Percentiles rank a stretch among this genome's conserved stretches.
These are phyloP conservation scores for Tetramorium simillimum DNA, from an alignment of 1,140 invertebrate species.

Conservation along the genomic window DNA sequence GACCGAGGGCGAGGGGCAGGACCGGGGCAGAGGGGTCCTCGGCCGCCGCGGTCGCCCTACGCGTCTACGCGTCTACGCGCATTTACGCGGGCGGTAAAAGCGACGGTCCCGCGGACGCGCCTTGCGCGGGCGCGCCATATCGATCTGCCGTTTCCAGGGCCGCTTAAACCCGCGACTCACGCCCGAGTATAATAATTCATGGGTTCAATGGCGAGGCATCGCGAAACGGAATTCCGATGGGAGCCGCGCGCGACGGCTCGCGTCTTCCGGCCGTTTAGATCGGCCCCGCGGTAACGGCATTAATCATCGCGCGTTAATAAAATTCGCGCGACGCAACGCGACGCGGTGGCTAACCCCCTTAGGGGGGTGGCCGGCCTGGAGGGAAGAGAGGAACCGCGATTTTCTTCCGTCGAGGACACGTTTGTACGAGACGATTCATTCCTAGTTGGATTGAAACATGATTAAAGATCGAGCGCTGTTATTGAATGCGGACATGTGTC, in stretches of 20 bases:
- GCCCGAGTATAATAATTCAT: constrained; percentile 76
- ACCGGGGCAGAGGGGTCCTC: not conserved
- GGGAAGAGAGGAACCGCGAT: not conserved
- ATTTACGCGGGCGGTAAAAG: constrained; percentile 71
- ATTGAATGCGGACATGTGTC: not conserved
- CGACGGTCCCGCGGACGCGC: constrained; percentile 64
- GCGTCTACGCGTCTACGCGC: constrained; percentile 56
- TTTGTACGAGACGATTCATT: not conserved
- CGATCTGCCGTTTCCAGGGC: constrained; percentile 73
- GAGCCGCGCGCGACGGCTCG: constrained; percentile 56
- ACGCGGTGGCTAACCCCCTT: not conserved
- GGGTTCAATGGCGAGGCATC: constrained; percentile 68
- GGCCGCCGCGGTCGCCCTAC: constrained; percentile 13
- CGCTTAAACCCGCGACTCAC: constrained; percentile 74
- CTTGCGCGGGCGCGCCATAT: constrained; percentile 74
- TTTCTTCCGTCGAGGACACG: not conserved
- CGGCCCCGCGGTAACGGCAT: constrained; percentile 30
- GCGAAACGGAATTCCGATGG: constrained; percentile 65
- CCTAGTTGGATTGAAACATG: not conserved
- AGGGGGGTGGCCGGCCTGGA: not conserved
- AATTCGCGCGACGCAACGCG: constrained; percentile 19
- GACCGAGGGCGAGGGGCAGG: no score
- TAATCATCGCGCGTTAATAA: constrained; percentile 48
- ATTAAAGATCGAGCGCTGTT: not conserved
- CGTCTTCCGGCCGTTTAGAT: constrained; percentile 41